A percentile compares a stretch with the other conserved stretches of the same genome.
Evolutionary conservation across 2,888 invertebrate species (phyloP).

Genomic region (Phorcus lineatus): DNA sequence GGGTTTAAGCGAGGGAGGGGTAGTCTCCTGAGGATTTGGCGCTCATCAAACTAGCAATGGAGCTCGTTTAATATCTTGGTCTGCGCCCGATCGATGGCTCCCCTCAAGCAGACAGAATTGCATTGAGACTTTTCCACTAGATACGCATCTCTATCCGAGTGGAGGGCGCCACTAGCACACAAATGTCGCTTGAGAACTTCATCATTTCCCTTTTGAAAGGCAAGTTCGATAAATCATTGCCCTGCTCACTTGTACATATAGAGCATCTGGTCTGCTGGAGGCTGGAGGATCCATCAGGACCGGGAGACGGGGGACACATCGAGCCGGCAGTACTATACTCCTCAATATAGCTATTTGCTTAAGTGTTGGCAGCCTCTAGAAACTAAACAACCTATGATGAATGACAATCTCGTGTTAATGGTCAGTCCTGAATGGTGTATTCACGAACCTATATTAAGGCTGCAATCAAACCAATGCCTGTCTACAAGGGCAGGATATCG

Average conservation of each 20-base stretch:
- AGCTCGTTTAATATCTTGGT: slow-evolving; percentile 2
- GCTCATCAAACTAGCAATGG: background rate
- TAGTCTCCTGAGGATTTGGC: background rate
- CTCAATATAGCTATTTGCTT: too few species aligned
- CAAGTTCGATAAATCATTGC: slow-evolving; percentile 12
- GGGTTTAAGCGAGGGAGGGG: background rate
- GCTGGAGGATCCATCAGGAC: too few species aligned
- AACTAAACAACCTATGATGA: too few species aligned
- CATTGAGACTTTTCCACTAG: background rate
- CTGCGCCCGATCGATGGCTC: background rate
- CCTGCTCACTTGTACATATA: background rate
- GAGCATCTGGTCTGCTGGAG: too few species aligned
- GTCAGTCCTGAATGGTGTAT: too few species aligned
- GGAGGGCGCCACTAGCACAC: background rate
- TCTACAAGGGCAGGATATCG: too few species aligned
- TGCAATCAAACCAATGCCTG: too few species aligned
- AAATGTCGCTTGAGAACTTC: background rate
- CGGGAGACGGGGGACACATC: too few species aligned
- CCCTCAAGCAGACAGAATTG: background rate
- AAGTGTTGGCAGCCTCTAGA: too few species aligned
- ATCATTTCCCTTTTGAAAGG: background rate
- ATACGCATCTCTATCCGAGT: slow-evolving; percentile 1
- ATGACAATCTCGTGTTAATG: too few species aligned
- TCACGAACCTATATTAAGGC: too few species aligned
- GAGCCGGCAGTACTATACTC: too few species aligned